Evolutionary conservation across 2,113 vertebrate genomes (phyloP).

Genomic region (Muntiacus reevesi): DNA sequence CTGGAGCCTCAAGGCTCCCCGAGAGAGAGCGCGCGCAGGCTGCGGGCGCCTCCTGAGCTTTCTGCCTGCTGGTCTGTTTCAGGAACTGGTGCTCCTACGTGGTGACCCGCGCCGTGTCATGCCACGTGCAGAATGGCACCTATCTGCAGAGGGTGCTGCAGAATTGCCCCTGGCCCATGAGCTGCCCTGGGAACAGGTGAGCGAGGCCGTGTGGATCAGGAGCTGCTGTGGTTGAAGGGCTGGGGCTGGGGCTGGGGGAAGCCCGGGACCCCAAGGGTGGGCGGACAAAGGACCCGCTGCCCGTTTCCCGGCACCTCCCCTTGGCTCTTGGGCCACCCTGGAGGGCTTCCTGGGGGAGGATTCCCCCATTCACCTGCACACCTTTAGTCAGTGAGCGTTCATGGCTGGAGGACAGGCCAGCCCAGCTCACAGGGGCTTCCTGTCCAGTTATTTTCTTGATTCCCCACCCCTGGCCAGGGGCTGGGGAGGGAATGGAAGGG

Average conservation of each 20-base stretch:
- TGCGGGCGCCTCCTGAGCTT: neutral
- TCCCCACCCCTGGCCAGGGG: neutral
- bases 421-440: neutral
- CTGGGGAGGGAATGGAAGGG: neutral
- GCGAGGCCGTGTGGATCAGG: neutral
- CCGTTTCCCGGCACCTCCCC: neutral
- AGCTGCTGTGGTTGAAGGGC: neutral
- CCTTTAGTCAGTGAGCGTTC: neutral
- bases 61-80: slow-evolving; percentile 39
- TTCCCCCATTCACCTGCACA: neutral
- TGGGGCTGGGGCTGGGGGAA: neutral
- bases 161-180: slow-evolving; percentile 94
- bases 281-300: neutral
- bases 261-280: neutral
- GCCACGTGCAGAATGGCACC: slow-evolving; percentile 96
- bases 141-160: slow-evolving; percentile 93
- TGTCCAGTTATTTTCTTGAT: neutral
- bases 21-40: neutral
- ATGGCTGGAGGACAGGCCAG: neutral
- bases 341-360: neutral
- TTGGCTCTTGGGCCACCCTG: neutral
- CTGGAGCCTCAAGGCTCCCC: neutral
- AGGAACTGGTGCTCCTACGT: slow-evolving; percentile 97
- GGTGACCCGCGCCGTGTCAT: slow-evolving; percentile 90
- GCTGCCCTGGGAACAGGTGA: slow-evolving; percentile 92